A percentile compares a stretch with the other conserved stretches of the same genome.
These are phyloP conservation scores for Pogonophryne albipinna DNA, from an alignment of 2,797 vertebrate species.

Conservation along the genomic window DNA sequence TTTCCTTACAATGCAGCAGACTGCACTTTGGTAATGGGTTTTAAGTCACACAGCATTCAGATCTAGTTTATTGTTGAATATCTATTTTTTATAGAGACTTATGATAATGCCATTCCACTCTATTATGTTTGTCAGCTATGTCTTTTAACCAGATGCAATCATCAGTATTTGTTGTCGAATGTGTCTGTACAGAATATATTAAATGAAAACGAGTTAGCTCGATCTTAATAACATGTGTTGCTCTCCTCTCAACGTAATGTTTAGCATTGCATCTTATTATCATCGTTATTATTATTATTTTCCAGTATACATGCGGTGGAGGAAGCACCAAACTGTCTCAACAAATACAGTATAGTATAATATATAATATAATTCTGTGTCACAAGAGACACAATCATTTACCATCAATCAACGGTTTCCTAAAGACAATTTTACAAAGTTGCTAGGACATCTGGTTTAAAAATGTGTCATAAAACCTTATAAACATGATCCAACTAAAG, in stretches of 20 bases:
- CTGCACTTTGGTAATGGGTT: not conserved
- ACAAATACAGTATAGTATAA: slow-evolving; percentile 3
- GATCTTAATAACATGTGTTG: slow-evolving; percentile 34
- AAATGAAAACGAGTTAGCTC: slow-evolving; percentile 16
- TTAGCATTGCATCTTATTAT: slow-evolving; percentile 28
- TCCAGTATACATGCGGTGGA: not conserved
- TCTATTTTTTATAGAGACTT: not conserved
- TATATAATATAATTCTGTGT: slow-evolving; percentile 23
- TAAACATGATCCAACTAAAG: slow-evolving; percentile 14
- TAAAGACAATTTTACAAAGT: slow-evolving; percentile 2
- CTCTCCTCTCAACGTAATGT: slow-evolving; percentile 18
- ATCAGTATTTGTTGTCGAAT: slow-evolving; percentile 23
- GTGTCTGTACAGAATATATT: slow-evolving; percentile 21
- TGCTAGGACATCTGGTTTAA: slow-evolving; percentile 9
- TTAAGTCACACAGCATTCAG: not conserved
- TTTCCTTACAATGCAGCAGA: not conserved
- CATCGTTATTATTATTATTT: not conserved
- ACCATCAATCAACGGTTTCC: slow-evolving; percentile 8
- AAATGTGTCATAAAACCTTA: not conserved
- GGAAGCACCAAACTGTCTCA: not conserved
- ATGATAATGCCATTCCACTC: slow-evolving; percentile 4
- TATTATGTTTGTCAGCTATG: slow-evolving; percentile 24
- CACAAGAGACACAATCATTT: slow-evolving; percentile 31
- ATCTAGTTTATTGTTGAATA: slow-evolving; percentile 13
- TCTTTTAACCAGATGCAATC: slow-evolving; percentile 24